A percentile compares a stretch with the other conserved stretches of the same genome.
Conservation (phyloP, 2,113 vertebrate genomes). For the Oncorhynchus nerka region DNA sequence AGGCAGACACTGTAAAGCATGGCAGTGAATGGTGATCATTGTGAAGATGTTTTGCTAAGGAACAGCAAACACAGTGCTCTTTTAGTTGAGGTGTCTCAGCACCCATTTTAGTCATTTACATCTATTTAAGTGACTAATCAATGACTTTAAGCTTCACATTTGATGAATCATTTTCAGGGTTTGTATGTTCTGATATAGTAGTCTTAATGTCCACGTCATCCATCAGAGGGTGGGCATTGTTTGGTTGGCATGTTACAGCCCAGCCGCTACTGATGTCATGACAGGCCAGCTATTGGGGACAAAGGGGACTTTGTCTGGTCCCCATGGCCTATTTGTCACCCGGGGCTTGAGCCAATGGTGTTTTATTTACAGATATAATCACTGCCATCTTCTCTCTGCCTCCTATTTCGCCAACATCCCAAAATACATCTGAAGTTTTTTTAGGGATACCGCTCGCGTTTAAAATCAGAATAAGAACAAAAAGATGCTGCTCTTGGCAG, state of each 20-base stretch:
- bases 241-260: conserved; percentile 39
- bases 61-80: conserved; percentile 14
- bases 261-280: conserved; percentile 55
- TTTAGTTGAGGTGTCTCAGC: conserved; percentile 3
- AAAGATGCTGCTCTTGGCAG: too few relatives aligned
- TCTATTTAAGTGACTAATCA: background rate
- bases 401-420: background rate
- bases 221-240: conserved; percentile 13
- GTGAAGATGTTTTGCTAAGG: conserved; percentile 44
- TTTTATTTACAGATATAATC: conserved; percentile 24
- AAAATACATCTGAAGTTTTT: background rate
- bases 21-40: conserved; percentile 63
- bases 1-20: conserved; percentile 40
- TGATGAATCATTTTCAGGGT: background rate
- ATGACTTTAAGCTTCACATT: background rate
- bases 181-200: background rate
- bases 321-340: conserved; percentile 47
- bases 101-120: background rate
- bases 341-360: conserved; percentile 26
- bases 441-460: too few relatives aligned
- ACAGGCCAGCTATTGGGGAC: conserved; percentile 40
- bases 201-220: conserved; percentile 21
- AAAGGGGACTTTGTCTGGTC: conserved; percentile 55
- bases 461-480: too few relatives aligned
- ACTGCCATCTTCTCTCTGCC: background rate